phyloP scores from a whole-genome alignment of 2,888 invertebrate genomes.

The Stegana nigrithorax region DNA sequence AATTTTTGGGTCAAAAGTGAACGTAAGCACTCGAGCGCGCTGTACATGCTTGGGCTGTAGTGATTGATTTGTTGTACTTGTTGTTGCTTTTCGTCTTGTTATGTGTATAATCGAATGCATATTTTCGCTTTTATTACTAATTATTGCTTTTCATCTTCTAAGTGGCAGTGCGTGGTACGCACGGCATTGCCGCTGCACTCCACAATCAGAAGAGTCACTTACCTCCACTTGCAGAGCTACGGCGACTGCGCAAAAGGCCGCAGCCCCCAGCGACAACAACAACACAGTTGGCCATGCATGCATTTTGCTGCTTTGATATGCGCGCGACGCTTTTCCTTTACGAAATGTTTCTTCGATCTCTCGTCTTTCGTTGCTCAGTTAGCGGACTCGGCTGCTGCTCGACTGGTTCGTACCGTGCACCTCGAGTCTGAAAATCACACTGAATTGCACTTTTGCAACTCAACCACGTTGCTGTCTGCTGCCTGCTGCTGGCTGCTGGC shows the following conservation, averaged over 20 bases:
- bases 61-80: conserved; percentile 1
- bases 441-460: conserved; percentile 49
- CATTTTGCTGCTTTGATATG: conserved; percentile 13
- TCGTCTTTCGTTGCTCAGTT: conserved; percentile 9
- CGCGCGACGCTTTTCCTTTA: not conserved
- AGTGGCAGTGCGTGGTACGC: not conserved
- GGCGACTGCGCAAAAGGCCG: conserved; percentile 27
- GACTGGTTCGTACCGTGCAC: conserved; percentile 38
- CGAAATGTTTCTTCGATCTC: conserved; percentile 16
- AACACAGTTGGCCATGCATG: conserved; percentile 19
- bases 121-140: conserved; percentile 11
- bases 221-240: conserved; percentile 55
- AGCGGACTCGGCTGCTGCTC: no score
- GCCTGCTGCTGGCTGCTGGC: not conserved
- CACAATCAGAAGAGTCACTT: conserved; percentile 25
- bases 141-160: not conserved
- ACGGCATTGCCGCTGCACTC: conserved; percentile 6
- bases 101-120: not conserved
- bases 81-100: not conserved
- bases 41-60: not conserved
- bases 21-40: conserved; percentile 45
- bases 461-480: conserved; percentile 40
- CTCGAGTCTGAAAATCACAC: conserved; percentile 50
- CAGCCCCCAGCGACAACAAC: conserved; percentile 22
- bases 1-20: conserved; percentile 68